Conservation (phyloP, 2,797 vertebrate species). For the Coendou prehensilis region DNA sequence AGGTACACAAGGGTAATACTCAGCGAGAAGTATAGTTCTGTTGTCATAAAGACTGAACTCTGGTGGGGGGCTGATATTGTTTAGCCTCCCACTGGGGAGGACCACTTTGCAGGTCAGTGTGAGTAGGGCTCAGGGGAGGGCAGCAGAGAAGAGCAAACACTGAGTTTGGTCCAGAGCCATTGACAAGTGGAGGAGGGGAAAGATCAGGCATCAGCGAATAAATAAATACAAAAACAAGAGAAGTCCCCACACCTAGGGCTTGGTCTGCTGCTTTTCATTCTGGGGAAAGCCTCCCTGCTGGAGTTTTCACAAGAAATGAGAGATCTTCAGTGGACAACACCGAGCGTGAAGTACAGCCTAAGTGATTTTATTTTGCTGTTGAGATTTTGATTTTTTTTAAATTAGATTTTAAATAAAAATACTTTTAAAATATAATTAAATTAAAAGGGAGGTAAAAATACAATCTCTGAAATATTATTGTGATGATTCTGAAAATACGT, state of each 20-base stretch:
- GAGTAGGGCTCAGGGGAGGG: background rate
- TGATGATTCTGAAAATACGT: background rate
- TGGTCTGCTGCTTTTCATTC: background rate
- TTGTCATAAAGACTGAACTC: background rate
- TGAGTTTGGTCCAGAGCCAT: background rate
- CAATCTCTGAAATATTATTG: background rate
- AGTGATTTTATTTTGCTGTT: background rate
- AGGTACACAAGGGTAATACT: background rate
- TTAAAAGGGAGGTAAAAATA: background rate
- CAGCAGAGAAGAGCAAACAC: rapidly evolving
- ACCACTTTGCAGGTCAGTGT: rapidly evolving
- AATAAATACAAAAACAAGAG: rapidly evolving
- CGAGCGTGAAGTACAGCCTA: background rate
- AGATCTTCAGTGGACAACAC: rapidly evolving
- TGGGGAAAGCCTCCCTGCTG: background rate
- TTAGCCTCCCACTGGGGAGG: background rate
- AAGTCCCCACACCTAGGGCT: rapidly evolving
- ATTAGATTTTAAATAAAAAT: background rate
- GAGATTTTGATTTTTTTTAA: background rate
- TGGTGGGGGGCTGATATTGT: background rate
- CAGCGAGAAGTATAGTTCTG: background rate
- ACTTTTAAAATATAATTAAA: background rate
- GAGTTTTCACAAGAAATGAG: background rate
- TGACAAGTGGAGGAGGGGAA: background rate
- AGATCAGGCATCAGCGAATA: background rate